Conservation (phyloP, 2,113 vertebrate species). For the Taxidea taxus region DNA sequence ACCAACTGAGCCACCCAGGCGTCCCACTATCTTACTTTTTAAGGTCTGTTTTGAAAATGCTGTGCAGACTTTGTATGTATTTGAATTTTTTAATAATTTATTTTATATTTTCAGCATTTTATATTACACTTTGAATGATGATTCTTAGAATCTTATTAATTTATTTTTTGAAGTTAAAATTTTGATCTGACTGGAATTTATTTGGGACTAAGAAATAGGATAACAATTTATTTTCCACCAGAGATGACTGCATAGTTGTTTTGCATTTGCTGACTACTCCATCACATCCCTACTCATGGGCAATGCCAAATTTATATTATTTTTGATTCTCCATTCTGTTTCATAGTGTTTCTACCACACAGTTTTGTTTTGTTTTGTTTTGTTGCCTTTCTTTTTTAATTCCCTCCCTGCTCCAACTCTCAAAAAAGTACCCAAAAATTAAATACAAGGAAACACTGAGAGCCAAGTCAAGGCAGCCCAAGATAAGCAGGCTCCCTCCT, state of each 20-base stretch:
- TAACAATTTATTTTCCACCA: not conserved
- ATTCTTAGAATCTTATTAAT: not conserved
- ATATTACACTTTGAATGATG: not conserved
- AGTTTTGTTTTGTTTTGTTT: not conserved
- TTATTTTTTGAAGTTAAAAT: not conserved
- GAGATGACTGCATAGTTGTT: not conserved
- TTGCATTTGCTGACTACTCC: not conserved
- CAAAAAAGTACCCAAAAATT: not conserved
- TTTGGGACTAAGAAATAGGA: not conserved
- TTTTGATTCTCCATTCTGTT: not conserved
- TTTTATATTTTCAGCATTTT: not conserved
- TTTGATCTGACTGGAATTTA: not conserved
- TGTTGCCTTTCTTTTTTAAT: conserved; percentile 50
- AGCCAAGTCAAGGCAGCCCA: conserved; percentile 88
- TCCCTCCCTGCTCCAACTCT: not conserved
- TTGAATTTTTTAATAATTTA: not conserved
- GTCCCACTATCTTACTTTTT: not conserved
- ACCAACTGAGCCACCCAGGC: no score
- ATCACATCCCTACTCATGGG: not conserved
- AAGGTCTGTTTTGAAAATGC: not conserved
- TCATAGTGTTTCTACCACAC: not conserved
- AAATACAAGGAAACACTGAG: conserved; percentile 76
- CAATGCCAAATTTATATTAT: not conserved
- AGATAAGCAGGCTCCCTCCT: conserved; percentile 84
- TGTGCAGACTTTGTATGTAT: not conserved